Evolutionary conservation across 2,888 invertebrate species (phyloP), one percentile per base, ranked within the genome.

Genomic region (Drosophila koepferae): DNA sequence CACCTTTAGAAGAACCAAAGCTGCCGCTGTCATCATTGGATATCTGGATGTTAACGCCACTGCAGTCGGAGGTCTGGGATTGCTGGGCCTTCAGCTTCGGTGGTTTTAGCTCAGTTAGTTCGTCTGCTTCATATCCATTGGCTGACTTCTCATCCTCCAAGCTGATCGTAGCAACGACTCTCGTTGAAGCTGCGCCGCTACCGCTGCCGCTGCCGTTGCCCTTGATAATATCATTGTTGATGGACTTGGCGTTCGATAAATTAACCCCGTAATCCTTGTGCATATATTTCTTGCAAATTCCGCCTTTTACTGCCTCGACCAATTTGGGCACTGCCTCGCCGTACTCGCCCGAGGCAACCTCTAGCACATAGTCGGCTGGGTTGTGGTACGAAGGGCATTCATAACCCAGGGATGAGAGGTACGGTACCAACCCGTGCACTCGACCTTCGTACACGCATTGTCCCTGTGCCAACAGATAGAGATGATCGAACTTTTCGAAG

Each of bases 291-390:
- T 95, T 96, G 89, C 96, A 97, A 92, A 95, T 95, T 54, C 97
- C 97, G 75, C 95, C 96, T 91, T 97, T 96, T 51, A 98, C 97
- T 9, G 97, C 97, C 91, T 96, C 95, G 66, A 98, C 97, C 72
- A 98, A 94, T 91, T 96, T 96, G 89, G 97, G 96, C 23, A 97
- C 96, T 93, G 97, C 97, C 80, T 97, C 97, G 41, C 99, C 99
- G 91, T 98, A 98, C 92, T 99, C 98, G 0, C 98, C 98, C 58
- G 97, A 97, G 0, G 98, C 98, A 48, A 99, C 98, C 93, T 99
- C 99, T 96, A 99, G 97, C 58, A 98, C 98, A 92, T 98, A 99
- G 95, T 99, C 99, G 62, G 99, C 98, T 58, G 99, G 99, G 93
- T 99, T 99, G 94, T 99, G 98, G 91, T 98, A 99, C 87, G 97